These are phyloP conservation scores for Ischnura elegans DNA, from an alignment of 2,888 invertebrate genomes.

Conservation along the genomic window DNA sequence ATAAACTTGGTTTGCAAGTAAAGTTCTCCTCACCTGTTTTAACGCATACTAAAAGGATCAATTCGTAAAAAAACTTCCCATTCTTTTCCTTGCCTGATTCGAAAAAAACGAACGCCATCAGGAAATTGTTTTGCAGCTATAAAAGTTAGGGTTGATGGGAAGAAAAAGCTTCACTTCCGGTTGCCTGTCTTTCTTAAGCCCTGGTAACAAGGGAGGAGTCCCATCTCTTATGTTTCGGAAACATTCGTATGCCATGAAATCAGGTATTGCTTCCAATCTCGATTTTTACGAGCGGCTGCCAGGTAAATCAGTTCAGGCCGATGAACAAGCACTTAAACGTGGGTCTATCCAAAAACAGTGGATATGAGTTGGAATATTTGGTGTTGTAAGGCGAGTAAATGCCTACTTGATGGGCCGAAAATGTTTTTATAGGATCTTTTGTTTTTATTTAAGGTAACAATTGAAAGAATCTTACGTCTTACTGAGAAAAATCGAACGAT, in stretches of 20 bases:
- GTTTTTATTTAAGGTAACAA: too few relatives aligned
- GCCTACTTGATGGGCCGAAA: too few relatives aligned
- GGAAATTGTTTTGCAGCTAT: neutral
- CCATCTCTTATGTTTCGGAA: neutral
- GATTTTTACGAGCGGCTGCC: slow-evolving; percentile 47
- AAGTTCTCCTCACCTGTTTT: neutral
- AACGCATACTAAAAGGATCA: neutral
- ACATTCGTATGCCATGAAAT: slow-evolving; percentile 32
- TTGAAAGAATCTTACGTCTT: too few relatives aligned
- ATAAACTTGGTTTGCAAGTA: neutral
- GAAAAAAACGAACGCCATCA: neutral
- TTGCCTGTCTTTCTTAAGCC: neutral
- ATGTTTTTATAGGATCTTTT: too few relatives aligned
- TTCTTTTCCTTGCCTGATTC: neutral
- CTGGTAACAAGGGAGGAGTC: neutral
- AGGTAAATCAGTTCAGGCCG: neutral
- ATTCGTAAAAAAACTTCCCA: neutral
- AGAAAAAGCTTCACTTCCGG: neutral
- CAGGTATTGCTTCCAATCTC: slow-evolving; percentile 48
- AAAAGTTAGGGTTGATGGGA: neutral
- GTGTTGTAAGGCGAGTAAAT: too few relatives aligned
- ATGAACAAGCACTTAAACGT: slow-evolving; percentile 14
- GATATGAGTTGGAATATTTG: neutral
- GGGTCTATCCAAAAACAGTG: slow-evolving; percentile 18
- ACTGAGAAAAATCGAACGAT: too few relatives aligned